phyloP scores from a whole-genome alignment of 2,888 invertebrate genomes.

The Ormyrus labotus region DNA sequence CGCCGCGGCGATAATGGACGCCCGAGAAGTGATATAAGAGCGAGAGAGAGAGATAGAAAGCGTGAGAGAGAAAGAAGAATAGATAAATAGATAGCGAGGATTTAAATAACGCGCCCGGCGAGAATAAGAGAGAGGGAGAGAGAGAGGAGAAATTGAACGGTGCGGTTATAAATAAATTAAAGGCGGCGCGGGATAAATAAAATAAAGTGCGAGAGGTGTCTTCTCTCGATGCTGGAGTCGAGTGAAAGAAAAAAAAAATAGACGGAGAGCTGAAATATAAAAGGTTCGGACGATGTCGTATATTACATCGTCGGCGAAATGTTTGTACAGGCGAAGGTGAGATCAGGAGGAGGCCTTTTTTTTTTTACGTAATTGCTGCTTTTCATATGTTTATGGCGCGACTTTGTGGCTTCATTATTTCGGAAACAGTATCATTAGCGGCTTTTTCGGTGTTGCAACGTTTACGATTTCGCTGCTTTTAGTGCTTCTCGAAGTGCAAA shows the following conservation, averaged over 20 bases:
- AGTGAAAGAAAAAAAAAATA: constrained; percentile 9
- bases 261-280: background rate
- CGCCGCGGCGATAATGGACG: constrained; percentile 42
- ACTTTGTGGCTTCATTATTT: too few relatives aligned
- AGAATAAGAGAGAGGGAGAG: constrained; percentile 8
- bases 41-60: constrained; percentile 16
- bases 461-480: too few relatives aligned
- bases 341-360: too few relatives aligned
- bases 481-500: too few relatives aligned
- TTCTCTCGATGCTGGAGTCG: background rate
- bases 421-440: too few relatives aligned
- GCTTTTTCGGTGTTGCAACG: too few relatives aligned
- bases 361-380: too few relatives aligned
- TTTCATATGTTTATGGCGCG: too few relatives aligned
- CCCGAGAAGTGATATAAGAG: constrained; percentile 34
- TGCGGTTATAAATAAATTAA: constrained; percentile 31
- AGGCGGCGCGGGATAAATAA: constrained; percentile 29
- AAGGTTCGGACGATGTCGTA: background rate
- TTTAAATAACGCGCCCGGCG: too few relatives aligned
- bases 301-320: too few relatives aligned
- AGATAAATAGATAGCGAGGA: constrained; percentile 21
- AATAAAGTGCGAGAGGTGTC: background rate
- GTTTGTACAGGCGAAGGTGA: too few relatives aligned
- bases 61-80: constrained; percentile 16
- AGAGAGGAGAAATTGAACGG: background rate